Conservation (phyloP, 2,797 vertebrate genomes). For the Poliocrania exsul region DNA sequence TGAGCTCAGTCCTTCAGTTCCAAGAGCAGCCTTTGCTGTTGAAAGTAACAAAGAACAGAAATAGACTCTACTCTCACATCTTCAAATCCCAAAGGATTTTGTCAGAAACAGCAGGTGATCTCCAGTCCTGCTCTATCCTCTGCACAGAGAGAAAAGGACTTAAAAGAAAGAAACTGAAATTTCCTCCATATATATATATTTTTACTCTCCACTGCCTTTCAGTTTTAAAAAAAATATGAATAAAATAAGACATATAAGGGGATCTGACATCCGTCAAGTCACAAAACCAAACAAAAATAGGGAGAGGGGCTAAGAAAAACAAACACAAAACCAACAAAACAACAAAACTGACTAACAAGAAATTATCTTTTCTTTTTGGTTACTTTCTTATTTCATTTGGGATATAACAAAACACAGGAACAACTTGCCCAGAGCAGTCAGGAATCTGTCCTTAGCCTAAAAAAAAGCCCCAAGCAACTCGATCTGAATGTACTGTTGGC, state of each 20-base stretch:
- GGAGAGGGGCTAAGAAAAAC: background rate
- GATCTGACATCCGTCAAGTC: background rate
- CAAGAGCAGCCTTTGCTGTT: slow-evolving; percentile 3
- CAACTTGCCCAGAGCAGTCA: background rate
- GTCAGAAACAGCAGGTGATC: slow-evolving; percentile 33
- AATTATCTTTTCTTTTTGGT: background rate
- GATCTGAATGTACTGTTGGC: background rate
- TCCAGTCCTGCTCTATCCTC: background rate
- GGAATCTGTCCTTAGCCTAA: background rate
- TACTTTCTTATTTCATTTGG: background rate
- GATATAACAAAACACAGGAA: background rate
- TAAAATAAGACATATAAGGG: background rate
- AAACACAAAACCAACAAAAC: background rate
- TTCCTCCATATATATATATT: background rate
- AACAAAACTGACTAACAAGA: background rate
- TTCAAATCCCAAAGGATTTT: slow-evolving; percentile 50
- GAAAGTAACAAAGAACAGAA: slow-evolving; percentile 29
- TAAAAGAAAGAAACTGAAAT: slow-evolving; percentile 5
- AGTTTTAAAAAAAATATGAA: background rate
- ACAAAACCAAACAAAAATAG: background rate
- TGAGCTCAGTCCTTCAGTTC: background rate
- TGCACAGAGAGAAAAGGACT: background rate
- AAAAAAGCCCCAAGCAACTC: background rate
- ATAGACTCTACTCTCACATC: slow-evolving; percentile 1
- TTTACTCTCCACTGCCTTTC: background rate